These are phyloP conservation scores for Carterocephalus palaemon DNA, from an alignment of 2,888 invertebrate genomes.

Conservation along the genomic window DNA sequence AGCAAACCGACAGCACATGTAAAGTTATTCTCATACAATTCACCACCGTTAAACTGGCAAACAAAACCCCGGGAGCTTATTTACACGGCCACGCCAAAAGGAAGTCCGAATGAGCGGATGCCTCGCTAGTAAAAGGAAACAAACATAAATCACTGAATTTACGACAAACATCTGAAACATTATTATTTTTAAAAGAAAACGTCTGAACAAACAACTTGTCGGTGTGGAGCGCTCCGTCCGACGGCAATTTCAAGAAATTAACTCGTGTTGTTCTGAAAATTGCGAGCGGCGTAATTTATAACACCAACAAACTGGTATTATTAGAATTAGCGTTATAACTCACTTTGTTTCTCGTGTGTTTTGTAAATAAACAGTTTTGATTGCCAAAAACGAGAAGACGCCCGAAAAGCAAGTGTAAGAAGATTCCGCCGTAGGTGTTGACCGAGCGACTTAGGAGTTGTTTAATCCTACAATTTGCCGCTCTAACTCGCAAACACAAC, in stretches of 20 bases:
- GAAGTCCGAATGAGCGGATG: conserved; percentile 64
- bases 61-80: conserved; percentile 65
- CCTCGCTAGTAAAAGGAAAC: conserved; percentile 56
- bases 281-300: conserved; percentile 47
- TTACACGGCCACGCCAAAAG: conserved; percentile 64
- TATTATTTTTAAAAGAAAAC: conserved; percentile 57
- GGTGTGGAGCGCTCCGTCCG: conserved; percentile 44
- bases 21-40: conserved; percentile 57
- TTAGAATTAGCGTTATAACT: conserved; percentile 40
- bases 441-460: conserved; percentile 71
- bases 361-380: conserved; percentile 52
- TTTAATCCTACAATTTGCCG: conserved; percentile 74
- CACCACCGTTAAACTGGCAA: conserved; percentile 65
- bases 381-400: conserved; percentile 53
- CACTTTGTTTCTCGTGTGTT: conserved; percentile 49
- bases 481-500: conserved; percentile 74
- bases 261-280: conserved; percentile 49
- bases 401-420: conserved; percentile 51
- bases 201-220: conserved; percentile 39
- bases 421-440: conserved; percentile 63
- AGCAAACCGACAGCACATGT: conserved; percentile 24
- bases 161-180: conserved; percentile 62
- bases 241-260: conserved; percentile 54
- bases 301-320: conserved; percentile 47
- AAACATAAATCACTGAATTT: conserved; percentile 68